Percentiles rank a stretch among this genome's conserved stretches.
These are phyloP conservation scores for Ceratosolen fusciceps DNA, from an alignment of 1,140 invertebrate species.

Conservation along the genomic window DNA sequence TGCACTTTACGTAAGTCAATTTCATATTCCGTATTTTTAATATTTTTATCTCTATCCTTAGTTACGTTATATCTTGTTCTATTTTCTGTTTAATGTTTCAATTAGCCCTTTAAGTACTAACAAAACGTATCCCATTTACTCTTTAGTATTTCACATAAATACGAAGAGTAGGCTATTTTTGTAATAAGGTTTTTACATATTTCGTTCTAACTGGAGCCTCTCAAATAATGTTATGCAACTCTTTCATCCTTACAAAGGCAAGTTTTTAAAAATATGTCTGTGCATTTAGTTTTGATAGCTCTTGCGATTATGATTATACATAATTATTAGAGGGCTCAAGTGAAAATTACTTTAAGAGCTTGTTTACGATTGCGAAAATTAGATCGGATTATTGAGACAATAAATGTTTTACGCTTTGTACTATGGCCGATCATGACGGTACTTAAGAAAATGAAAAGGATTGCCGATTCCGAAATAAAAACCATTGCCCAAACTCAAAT, in stretches of 20 bases:
- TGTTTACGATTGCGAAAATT: constrained; percentile 35
- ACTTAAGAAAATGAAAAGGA: constrained; percentile 32
- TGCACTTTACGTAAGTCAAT: no score
- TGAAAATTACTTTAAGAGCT: constrained; percentile 21
- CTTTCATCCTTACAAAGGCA: neutral
- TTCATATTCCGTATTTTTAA: neutral
- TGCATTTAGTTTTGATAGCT: neutral
- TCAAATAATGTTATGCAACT: neutral
- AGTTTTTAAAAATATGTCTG: neutral
- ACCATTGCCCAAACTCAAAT: neutral
- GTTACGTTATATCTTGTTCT: neutral
- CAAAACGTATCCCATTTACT: neutral
- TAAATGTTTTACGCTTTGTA: constrained; percentile 24
- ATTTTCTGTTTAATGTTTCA: neutral
- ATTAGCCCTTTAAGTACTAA: neutral
- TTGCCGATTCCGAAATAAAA: neutral
- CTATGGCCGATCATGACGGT: constrained; percentile 3
- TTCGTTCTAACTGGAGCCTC: neutral
- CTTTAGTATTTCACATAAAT: neutral
- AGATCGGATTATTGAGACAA: constrained; percentile 21
- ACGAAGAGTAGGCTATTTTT: neutral
- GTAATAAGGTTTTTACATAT: neutral
- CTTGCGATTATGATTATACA: neutral
- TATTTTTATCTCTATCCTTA: neutral
- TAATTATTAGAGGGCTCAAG: neutral